Evolutionary conservation across 2,888 invertebrate genomes (phyloP), one percentile per base, ranked within the genome.

Genomic region (Drosophila kanekoi): DNA sequence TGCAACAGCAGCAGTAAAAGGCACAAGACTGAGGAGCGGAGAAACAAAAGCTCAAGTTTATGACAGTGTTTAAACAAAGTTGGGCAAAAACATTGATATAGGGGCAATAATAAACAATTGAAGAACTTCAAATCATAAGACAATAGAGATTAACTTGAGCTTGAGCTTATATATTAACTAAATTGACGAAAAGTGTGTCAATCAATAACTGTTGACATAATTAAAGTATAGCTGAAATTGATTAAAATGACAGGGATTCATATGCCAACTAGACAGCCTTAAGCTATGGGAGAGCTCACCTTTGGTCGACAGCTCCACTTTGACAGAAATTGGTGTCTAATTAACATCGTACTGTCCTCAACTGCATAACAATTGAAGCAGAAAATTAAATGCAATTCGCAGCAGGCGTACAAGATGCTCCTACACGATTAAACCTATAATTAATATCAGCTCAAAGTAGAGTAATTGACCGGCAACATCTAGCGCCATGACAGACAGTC

Each of bases 311-410:
- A 48, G 20, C n/a, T n/a, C n/a, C n/a, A n/a, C n/a, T n/a, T n/a
- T n/a, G n/a, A n/a, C 37, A 48, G 20, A 35, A 67, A 73, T 56
- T 54, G 61, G 69, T 69, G 68, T 33, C 35, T 54, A 44, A 68
- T 61, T 64, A 74, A 53, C 41, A 59, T 69, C 28, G 9, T 45
- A 49, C 35, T 43, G 56, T 59, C 58, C 49, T 53, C 44, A 53
- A 44, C 14, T 35, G 16, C 48, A 44, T 23, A 43, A 40, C 83
- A 83, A 62, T 44, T 62, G 70, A 61, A 60, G 71, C 85, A 45
- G 84, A 86, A 79, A 86, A 82, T 82, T 40, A 77, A 74, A 56
- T 81, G 71, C 59, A 71, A 59, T 57, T 20, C 13, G 37, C 23
- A 16, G 32, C 23, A 14, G 33, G 6, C 16, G 33, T 35, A 18